Evolutionary conservation across 92 coral and sea anemone genomes (phyloP).

Genomic region (Palythoa caribaeorum): DNA sequence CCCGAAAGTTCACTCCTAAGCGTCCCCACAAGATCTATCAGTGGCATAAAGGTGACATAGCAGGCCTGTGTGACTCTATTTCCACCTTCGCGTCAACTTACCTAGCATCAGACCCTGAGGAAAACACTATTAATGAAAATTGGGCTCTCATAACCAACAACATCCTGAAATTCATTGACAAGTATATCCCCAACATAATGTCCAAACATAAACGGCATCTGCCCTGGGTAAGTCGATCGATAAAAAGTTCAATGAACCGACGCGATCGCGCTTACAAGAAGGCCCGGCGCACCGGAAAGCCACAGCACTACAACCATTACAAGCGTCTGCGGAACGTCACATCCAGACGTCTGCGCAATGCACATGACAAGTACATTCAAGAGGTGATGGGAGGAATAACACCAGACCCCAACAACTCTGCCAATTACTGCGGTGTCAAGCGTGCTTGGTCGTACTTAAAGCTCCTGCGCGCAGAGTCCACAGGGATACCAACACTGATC

Average conservation of each 20-base stretch:
- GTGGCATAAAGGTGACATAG: conserved; percentile 47
- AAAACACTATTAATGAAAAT: conserved; percentile 21
- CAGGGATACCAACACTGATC: conserved; percentile 28
- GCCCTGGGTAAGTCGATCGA: conserved; percentile 19
- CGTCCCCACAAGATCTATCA: conserved; percentile 51
- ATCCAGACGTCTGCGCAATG: conserved; percentile 17
- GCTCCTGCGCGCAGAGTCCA: conserved; percentile 25
- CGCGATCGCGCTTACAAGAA: conserved; percentile 8
- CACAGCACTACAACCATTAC: not conserved
- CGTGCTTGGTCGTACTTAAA: conserved; percentile 43
- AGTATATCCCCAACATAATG: conserved; percentile 22
- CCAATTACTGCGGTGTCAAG: conserved; percentile 4
- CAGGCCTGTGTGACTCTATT: conserved; percentile 14
- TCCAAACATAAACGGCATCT: conserved; percentile 1
- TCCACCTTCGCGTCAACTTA: conserved; percentile 1
- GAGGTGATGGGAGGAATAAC: conserved; percentile 18
- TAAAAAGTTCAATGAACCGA: conserved; percentile 16
- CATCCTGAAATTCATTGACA: conserved; percentile 23
- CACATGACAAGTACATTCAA: conserved; percentile 9
- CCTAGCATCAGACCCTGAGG: not conserved
- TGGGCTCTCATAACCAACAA: conserved; percentile 32
- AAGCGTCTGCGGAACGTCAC: not conserved
- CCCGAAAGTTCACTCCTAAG: conserved; percentile 55
- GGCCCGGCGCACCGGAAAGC: conserved; percentile 4
- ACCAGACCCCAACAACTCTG: conserved; percentile 28